phyloP scores from a whole-genome alignment of 2,888 invertebrate species.

The Sialis lutaria region DNA sequence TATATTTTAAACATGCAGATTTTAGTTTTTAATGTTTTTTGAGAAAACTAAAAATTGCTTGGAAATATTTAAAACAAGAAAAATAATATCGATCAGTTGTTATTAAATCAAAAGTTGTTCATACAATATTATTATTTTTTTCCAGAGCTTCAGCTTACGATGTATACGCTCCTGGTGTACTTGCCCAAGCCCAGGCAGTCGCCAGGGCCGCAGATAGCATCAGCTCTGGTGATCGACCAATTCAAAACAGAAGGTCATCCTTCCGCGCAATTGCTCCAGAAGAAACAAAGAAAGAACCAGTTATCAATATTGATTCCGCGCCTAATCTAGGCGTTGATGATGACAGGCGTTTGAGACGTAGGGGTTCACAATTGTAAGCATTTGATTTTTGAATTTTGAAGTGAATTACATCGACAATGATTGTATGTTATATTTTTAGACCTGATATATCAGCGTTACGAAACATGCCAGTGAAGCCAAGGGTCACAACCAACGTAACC shows the following conservation, averaged over 20 bases:
- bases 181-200: constrained; percentile 24
- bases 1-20: no score
- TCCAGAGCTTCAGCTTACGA: constrained; percentile 65
- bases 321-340: constrained; percentile 41
- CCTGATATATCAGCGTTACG: constrained; percentile 49
- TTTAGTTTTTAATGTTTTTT: no score
- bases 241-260: constrained; percentile 28
- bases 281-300: constrained; percentile 34
- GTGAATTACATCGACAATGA: background rate
- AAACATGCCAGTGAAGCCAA: constrained; percentile 30
- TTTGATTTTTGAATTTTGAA: no score
- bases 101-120: background rate
- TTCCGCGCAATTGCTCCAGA: constrained; percentile 38
- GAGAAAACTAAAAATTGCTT: no score
- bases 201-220: constrained; percentile 11
- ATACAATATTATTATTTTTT: background rate
- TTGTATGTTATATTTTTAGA: constrained; percentile 26
- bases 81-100: no score
- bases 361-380: constrained; percentile 72
- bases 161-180: constrained; percentile 49
- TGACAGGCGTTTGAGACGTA: constrained; percentile 53
- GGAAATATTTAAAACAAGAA: no score
- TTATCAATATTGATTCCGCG: constrained; percentile 35
- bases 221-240: constrained; percentile 4
- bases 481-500: constrained; percentile 43